A percentile compares a stretch with the other conserved stretches of the same genome.
Conservation (phyloP, 2,888 invertebrate species). For the Cyrtodaria siliqua region DNA sequence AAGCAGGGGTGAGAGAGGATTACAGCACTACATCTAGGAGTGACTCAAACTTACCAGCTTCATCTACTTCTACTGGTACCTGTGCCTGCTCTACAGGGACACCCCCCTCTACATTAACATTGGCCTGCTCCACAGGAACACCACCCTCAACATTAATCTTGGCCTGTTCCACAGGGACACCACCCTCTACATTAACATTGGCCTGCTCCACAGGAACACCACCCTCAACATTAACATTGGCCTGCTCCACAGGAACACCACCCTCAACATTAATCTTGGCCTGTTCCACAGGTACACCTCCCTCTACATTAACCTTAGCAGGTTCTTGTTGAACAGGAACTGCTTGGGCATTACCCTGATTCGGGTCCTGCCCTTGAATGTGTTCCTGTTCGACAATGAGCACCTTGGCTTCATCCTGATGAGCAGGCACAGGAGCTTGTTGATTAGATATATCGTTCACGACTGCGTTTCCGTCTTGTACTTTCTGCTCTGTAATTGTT, state of each 20-base stretch:
- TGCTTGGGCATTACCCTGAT: too few relatives aligned
- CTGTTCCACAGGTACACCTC: too few relatives aligned
- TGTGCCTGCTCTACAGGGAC: slow-evolving; percentile 11
- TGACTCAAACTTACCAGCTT: background rate
- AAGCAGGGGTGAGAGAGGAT: background rate
- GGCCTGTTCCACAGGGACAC: too few relatives aligned
- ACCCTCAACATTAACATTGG: too few relatives aligned
- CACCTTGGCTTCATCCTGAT: slow-evolving; percentile 16
- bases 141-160: too few relatives aligned
- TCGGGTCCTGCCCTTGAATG: slow-evolving; percentile 17
- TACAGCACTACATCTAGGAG: background rate
- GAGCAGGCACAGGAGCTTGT: background rate
- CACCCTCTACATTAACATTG: background rate
- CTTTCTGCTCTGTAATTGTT: too few relatives aligned
- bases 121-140: too few relatives aligned
- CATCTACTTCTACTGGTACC: background rate
- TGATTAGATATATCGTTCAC: too few relatives aligned
- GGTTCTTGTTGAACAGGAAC: slow-evolving; percentile 3
- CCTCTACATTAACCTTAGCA: slow-evolving; percentile 10
- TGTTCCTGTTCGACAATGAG: slow-evolving; percentile 6
- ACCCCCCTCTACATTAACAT: background rate
- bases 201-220: too few relatives aligned
- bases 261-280: too few relatives aligned
- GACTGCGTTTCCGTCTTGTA: too few relatives aligned
- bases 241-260: too few relatives aligned